Evolutionary conservation across 2,888 invertebrate species (phyloP).

Genomic region (Hecatera dysodea): DNA sequence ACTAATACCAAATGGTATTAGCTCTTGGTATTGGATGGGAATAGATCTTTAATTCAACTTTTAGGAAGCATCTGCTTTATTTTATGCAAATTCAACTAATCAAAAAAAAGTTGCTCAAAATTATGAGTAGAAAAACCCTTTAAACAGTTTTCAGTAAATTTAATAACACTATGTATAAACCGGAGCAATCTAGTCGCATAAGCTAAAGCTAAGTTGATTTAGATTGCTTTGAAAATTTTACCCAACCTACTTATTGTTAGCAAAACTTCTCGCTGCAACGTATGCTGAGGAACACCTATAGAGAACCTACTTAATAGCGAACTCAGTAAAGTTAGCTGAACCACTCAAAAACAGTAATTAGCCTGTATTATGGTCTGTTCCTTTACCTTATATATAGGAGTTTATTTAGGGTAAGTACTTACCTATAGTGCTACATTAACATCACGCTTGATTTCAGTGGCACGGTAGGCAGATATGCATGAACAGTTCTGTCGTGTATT

Average conservation of each 20-base stretch:
- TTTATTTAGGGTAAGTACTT: background rate
- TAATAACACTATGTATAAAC: too few species aligned
- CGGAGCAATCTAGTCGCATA: background rate
- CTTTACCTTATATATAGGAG: slow-evolving; percentile 28
- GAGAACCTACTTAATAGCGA: slow-evolving; percentile 43
- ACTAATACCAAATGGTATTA: too few species aligned
- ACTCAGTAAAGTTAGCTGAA: slow-evolving; percentile 53
- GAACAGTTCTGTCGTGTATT: too few species aligned
- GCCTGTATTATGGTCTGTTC: slow-evolving; percentile 48
- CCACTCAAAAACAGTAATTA: slow-evolving; percentile 60
- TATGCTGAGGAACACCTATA: slow-evolving; percentile 30
- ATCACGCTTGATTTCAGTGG: background rate
- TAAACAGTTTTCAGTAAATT: too few species aligned
- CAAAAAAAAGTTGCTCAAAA: too few species aligned
- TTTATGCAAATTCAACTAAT: too few species aligned
- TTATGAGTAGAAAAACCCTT: too few species aligned
- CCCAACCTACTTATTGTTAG: slow-evolving; percentile 37
- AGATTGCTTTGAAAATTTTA: slow-evolving; percentile 40
- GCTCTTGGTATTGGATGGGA: too few species aligned
- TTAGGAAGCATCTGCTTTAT: too few species aligned
- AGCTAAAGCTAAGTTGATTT: slow-evolving; percentile 14
- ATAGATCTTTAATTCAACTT: too few species aligned
- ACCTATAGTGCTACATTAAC: background rate
- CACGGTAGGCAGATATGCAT: background rate
- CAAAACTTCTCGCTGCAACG: slow-evolving; percentile 36